Evolutionary conservation across 1,140 invertebrate species (phyloP), one percentile per base, ranked within the genome.

Genomic region (Cherax destructor): DNA sequence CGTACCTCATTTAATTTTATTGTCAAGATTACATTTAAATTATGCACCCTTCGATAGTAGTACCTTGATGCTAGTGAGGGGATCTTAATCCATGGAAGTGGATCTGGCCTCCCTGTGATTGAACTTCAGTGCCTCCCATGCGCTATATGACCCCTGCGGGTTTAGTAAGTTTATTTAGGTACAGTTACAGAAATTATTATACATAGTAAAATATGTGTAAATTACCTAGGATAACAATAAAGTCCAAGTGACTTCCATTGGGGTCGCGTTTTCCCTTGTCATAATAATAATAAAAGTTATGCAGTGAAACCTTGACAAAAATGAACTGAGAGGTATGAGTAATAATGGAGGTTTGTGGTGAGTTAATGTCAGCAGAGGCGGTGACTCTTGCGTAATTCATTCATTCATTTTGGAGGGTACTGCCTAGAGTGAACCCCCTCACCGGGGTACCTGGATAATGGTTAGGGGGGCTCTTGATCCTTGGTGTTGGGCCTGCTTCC

Each of bases 331-430:
- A 21, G 61, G 13, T 4, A 13, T 65, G 6, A 65, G 61, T 65
- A 16, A 10, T 65, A 13, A 21, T 3, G 61, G 61, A 13, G 61
- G 61, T 10, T 6, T 16, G 61, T 65, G 6, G 6, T 65, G n/a
- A 59, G 47, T 4, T 4, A 4, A 4, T 10, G 52, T 4, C 5
- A 10, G 52, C 59, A 47, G 65, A 7, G 59, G 65, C 47, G 3
- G 9, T n/a, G 30, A 10, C 11, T 65, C 4, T 59, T 83, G 81
- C 65, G 30, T 21, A 52, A 49, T 83, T 24, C 47, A 65, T 83
- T 69, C 81, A 83, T 83, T 83, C 81, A 83, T 47, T 83, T 83
- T 65, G 59, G 59, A 47, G 79, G 52, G 13, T 49, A 21, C 52
- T 59, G 59, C 59, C 59, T 30, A 47, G 11, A 59, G 65, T 30